Evolutionary conservation across 2,888 invertebrate species (phyloP).

Genomic region (Epistrophe eligans): DNA sequence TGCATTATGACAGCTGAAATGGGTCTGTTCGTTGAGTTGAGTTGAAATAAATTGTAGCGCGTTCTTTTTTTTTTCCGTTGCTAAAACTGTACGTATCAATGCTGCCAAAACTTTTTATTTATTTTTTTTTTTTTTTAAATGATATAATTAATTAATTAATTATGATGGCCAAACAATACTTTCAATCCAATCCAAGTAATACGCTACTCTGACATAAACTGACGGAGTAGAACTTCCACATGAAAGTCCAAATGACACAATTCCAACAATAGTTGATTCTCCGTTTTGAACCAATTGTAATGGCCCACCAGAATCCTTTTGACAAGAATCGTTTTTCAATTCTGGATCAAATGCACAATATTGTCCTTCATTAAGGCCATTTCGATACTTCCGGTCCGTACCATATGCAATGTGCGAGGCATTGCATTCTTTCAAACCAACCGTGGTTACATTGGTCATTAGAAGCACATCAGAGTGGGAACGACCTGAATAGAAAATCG

Average conservation of each 20-base stretch:
- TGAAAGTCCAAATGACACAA: conserved; percentile 77
- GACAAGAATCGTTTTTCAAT: conserved; percentile 74
- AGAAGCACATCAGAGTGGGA: conserved; percentile 68
- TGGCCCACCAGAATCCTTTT: conserved; percentile 78
- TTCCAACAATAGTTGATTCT: conserved; percentile 73
- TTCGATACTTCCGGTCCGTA: conserved; percentile 28
- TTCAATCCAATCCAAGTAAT: no score
- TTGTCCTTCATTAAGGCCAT: conserved; percentile 71
- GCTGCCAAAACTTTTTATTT: no score
- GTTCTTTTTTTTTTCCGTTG: no score
- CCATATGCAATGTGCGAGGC: conserved; percentile 52
- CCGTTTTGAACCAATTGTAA: conserved; percentile 64
- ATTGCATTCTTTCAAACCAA: conserved; percentile 70
- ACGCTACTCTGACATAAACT: no score
- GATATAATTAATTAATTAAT: no score
- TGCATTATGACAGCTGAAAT: no score
- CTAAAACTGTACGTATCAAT: no score
- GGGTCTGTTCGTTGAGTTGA: no score
- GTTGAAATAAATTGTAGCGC: no score
- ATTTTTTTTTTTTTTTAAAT: no score
- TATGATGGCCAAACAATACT: no score
- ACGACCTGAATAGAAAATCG: conserved; percentile 57
- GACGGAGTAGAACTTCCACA: conserved; percentile 57
- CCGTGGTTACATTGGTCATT: conserved; percentile 77
- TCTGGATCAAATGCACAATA: conserved; percentile 77